Conservation (phyloP, 2,888 invertebrate species). For the Chesias legatella region DNA sequence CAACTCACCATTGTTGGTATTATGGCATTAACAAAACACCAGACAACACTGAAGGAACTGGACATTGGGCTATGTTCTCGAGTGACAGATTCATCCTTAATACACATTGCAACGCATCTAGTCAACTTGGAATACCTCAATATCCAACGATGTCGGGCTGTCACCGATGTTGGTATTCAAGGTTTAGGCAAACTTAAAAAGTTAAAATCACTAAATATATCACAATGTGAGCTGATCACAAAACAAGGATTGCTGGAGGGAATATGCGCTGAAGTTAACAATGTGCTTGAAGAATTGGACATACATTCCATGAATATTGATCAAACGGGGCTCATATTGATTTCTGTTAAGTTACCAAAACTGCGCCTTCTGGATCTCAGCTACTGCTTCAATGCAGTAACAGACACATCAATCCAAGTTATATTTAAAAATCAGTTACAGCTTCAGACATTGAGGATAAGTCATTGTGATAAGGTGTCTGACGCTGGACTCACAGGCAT, state of each 20-base stretch:
- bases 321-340: conserved; percentile 80
- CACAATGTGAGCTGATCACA: conserved; percentile 83
- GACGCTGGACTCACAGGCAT: conserved; percentile 87
- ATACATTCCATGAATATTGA: conserved; percentile 82
- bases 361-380: conserved; percentile 82
- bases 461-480: conserved; percentile 84
- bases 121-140: conserved; percentile 80
- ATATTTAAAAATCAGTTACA: conserved; percentile 82
- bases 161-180: conserved; percentile 82
- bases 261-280: conserved; percentile 74
- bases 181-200: conserved; percentile 77
- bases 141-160: conserved; percentile 82
- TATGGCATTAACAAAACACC: conserved; percentile 73
- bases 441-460: conserved; percentile 81
- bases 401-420: conserved; percentile 84
- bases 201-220: conserved; percentile 82
- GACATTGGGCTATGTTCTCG: conserved; percentile 84
- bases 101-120: conserved; percentile 80
- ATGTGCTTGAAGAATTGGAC: conserved; percentile 73
- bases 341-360: conserved; percentile 80
- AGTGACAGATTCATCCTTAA: conserved; percentile 83
- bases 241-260: conserved; percentile 82
- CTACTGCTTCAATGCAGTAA: conserved; percentile 85
- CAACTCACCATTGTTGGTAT: conserved; percentile 83
- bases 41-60: conserved; percentile 77